These are phyloP conservation scores for Cyanoramphus novaezelandiae DNA, from an alignment of 2,113 vertebrate species.

Conservation along the genomic window DNA sequence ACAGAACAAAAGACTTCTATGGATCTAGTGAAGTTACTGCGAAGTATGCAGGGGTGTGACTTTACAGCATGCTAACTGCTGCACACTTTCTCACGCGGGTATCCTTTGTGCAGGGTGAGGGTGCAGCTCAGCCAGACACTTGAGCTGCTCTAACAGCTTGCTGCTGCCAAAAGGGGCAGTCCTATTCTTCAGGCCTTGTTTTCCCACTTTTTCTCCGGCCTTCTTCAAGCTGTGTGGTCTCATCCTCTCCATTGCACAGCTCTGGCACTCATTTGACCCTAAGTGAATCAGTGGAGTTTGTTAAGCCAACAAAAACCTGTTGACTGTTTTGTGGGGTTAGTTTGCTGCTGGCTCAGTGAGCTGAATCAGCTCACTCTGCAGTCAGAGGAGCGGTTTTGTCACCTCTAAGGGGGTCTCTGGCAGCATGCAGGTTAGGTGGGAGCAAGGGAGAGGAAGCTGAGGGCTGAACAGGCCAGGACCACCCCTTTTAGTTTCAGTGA, in stretches of 20 bases:
- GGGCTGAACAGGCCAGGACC: not conserved
- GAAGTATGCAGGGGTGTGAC: not conserved
- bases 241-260: constrained; percentile 45
- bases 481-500: not conserved
- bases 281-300: constrained; percentile 30
- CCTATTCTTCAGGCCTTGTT: not conserved
- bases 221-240: constrained; percentile 49
- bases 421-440: not conserved
- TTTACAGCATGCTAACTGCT: not conserved
- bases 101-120: not conserved
- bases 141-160: not conserved
- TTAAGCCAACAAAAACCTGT: constrained; percentile 47
- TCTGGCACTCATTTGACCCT: constrained; percentile 42
- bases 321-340: not conserved
- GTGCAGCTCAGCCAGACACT: not conserved
- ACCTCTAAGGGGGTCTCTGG: not conserved
- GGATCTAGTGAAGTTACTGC: constrained; percentile 1
- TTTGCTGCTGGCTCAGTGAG: constrained; percentile 2
- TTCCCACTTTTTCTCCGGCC: not conserved
- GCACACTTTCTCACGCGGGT: not conserved
- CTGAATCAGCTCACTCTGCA: not conserved
- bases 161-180: constrained; percentile 31
- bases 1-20: not conserved
- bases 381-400: not conserved
- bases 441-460: not conserved